phyloP scores from a whole-genome alignment of 2,888 invertebrate genomes.

The Digitonthophagus gazella region DNA sequence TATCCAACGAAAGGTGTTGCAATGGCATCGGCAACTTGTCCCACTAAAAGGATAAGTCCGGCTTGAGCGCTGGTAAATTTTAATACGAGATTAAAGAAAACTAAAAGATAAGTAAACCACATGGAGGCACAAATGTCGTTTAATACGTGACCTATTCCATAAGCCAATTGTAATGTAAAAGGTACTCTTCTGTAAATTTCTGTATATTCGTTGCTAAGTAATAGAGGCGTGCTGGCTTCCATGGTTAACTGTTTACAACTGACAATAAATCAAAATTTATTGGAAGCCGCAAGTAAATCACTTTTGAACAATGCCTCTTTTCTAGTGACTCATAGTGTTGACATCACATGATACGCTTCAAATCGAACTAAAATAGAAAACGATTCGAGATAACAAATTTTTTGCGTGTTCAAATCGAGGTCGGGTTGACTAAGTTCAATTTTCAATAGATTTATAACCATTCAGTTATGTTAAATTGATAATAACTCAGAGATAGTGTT shows the following conservation, averaged over 20 bases:
- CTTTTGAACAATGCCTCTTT: not conserved
- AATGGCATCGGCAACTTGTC: constrained; percentile 85
- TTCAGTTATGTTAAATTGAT: no score
- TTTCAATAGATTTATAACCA: no score
- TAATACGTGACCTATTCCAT: constrained; percentile 81
- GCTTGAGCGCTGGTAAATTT: constrained; percentile 60
- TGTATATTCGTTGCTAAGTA: constrained; percentile 50
- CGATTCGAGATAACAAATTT: not conserved
- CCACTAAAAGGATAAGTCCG: constrained; percentile 72
- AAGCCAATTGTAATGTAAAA: constrained; percentile 55
- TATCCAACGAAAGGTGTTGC: constrained; percentile 86
- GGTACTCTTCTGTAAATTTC: constrained; percentile 53
- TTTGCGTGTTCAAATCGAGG: not conserved
- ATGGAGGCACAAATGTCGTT: constrained; percentile 93
- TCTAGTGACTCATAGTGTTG: constrained; percentile 11
- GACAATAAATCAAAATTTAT: no score
- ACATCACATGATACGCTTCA: constrained; percentile 10
- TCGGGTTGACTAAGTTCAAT: not conserved
- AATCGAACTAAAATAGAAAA: not conserved
- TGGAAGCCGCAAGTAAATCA: not conserved
- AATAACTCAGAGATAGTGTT: no score
- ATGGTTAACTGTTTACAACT: no score
- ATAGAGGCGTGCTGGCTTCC: constrained; percentile 37
- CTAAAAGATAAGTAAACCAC: constrained; percentile 92
- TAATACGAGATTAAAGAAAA: constrained; percentile 70